Evolutionary conservation across 1,140 invertebrate genomes (phyloP), one percentile per base, ranked within the genome.

Genomic region (Phymorhynchus buccinoides): DNA sequence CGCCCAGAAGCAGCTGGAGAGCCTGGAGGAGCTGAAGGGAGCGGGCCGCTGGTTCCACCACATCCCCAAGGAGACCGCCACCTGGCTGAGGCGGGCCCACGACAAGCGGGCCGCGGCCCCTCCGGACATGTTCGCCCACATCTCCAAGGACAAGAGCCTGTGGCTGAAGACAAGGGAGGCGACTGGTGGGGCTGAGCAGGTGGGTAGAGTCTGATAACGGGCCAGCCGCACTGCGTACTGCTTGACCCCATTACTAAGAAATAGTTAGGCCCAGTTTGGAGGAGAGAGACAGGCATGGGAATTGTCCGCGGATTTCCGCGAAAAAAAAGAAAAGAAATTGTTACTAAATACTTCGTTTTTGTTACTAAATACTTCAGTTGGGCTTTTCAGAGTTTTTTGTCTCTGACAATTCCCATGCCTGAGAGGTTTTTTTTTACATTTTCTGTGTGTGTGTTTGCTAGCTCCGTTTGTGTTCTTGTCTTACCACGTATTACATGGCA

Each of bases 91-190:
- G 12, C 56, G 81, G 9, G 66, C 39, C 7, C 62, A 83, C 73
- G 81, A 83, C 41, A 83, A 73, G 62, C 81, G 66, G 39, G 14
- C 37, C 3, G 39, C 35, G 1, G 27, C 3, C 3, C 32, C 37
- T 7, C 77, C 56, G 9, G 66, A 83, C 62, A 41, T 83, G n/a
- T 83, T 83, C 32, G n/a, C 81, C 27, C 81, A 83, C 81, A 83
- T 83, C 62, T 30, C 81, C 37, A 16, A 22, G 32, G 81, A 83
- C 81, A 83, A 44, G 62, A 71, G 18, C 41, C 0, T 44, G 16
- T 83, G 81, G 81, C 66, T 83, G 37, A 48, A 44, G 37, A 44
- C 3, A 9, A 30, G 42, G 75, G 16, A 6, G 27, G 18, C 68
- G 27, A 35, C 68, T 35, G 68, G 3, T 27, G 71, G 32, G 16